Conservation (phyloP, 2,797 vertebrate species). For the Podargus strigoides region DNA sequence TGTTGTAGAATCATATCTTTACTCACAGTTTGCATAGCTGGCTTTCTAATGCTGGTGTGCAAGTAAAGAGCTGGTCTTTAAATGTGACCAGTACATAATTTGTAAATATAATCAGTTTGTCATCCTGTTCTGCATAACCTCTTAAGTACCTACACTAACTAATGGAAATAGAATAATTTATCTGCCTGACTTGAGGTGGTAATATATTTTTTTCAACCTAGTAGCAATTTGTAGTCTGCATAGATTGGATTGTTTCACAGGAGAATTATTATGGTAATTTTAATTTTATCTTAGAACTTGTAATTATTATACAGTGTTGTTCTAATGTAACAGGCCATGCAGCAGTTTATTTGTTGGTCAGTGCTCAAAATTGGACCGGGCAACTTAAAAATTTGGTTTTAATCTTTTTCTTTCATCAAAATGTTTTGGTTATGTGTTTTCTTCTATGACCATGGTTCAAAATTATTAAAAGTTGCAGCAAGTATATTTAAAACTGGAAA, state of each 20-base stretch:
- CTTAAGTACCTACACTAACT: constrained; percentile 29
- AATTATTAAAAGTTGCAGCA: neutral
- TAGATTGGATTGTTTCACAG: constrained; percentile 58
- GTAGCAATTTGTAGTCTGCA: constrained; percentile 5
- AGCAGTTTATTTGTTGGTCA: constrained; percentile 26
- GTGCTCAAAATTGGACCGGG: constrained; percentile 13
- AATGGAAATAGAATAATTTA: constrained; percentile 48
- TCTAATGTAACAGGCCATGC: constrained; percentile 19
- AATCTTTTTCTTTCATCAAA: constrained; percentile 16
- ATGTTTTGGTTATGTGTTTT: neutral
- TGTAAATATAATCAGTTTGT: constrained; percentile 36
- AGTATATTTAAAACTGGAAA: neutral
- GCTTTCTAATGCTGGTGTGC: neutral
- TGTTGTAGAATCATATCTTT: neutral
- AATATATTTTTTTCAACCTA: constrained; percentile 34
- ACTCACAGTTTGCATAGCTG: neutral
- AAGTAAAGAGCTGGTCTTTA: neutral
- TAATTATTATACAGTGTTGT: constrained; percentile 55
- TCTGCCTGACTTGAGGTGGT: constrained; percentile 36
- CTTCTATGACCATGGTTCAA: neutral
- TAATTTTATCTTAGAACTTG: constrained; percentile 53
- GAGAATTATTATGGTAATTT: constrained; percentile 66
- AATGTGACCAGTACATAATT: constrained; percentile 7
- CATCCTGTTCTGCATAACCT: constrained; percentile 29
- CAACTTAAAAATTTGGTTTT: constrained; percentile 5